Evolutionary conservation across 2,797 vertebrate species (phyloP).

Genomic region (Mallotus villosus): DNA sequence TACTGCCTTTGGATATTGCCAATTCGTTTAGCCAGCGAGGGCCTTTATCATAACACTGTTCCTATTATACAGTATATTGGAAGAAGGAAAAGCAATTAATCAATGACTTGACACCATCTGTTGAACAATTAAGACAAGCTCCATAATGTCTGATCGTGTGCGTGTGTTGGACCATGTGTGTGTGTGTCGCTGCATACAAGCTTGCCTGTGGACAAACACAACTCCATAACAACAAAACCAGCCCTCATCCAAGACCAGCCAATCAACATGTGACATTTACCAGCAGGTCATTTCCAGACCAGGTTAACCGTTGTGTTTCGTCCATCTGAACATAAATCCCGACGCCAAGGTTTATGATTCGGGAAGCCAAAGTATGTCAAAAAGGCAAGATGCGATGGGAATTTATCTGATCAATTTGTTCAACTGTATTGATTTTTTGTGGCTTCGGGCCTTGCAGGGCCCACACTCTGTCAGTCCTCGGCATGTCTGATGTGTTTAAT

Average conservation of each 20-base stretch:
- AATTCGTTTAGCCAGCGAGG: slow-evolving; percentile 20
- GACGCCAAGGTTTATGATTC: slow-evolving; percentile 1
- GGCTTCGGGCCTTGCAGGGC: slow-evolving; percentile 16
- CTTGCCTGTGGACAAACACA: no score
- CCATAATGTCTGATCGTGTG: not conserved
- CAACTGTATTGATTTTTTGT: slow-evolving; percentile 43
- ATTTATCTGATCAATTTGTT: slow-evolving; percentile 24
- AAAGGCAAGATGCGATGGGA: not conserved
- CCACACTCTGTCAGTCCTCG: slow-evolving; percentile 25
- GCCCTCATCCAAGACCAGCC: no score
- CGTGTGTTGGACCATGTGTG: not conserved
- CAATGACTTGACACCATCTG: not conserved
- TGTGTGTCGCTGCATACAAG: not conserved
- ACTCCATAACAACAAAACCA: no score
- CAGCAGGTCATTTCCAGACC: not conserved
- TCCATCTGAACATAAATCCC: not conserved
- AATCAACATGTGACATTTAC: not conserved
- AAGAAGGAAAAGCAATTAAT: slow-evolving; percentile 1
- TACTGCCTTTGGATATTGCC: slow-evolving; percentile 8
- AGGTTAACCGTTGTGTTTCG: not conserved
- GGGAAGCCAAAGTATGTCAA: not conserved
- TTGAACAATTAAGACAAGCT: not conserved
- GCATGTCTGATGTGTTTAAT: slow-evolving; percentile 39
- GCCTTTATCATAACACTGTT: slow-evolving; percentile 20
- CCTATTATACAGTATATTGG: not conserved